Conservation (phyloP, 2,113 vertebrate species). For the Carollia perspicillata region DNA sequence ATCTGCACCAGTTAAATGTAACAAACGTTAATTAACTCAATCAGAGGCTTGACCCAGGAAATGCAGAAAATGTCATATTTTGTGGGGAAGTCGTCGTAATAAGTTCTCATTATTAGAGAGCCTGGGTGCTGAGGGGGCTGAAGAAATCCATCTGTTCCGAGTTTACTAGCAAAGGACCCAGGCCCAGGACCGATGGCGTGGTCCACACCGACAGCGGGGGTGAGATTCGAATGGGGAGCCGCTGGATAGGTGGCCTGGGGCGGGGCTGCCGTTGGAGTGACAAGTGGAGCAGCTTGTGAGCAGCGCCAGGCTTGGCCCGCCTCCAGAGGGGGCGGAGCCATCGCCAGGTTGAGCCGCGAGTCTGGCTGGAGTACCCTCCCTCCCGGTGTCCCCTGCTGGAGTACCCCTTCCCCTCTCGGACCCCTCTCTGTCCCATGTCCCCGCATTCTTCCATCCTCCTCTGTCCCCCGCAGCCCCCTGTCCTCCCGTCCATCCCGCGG, state of each 20-base stretch:
- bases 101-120: neutral
- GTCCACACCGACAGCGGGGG: rapidly evolving
- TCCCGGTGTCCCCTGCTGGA: rapidly evolving
- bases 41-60: no score
- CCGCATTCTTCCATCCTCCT: neutral
- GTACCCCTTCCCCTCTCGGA: no score
- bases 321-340: neutral
- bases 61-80: neutral
- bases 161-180: no score
- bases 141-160: neutral
- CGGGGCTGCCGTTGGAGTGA: neutral
- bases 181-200: rapidly evolving
- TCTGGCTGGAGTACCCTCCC: neutral
- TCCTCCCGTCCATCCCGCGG: neutral
- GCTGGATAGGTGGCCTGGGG: rapidly evolving
- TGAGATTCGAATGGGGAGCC: rapidly evolving
- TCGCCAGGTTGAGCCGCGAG: rapidly evolving
- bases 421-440: rapidly evolving
- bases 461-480: neutral
- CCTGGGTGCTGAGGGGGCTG: neutral
- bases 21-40: neutral
- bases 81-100: rapidly evolving
- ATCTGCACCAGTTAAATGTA: rapidly evolving
- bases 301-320: rapidly evolving
- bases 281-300: neutral